These are phyloP conservation scores for Philaethria dido DNA, from an alignment of 2,888 invertebrate species.

Conservation along the genomic window DNA sequence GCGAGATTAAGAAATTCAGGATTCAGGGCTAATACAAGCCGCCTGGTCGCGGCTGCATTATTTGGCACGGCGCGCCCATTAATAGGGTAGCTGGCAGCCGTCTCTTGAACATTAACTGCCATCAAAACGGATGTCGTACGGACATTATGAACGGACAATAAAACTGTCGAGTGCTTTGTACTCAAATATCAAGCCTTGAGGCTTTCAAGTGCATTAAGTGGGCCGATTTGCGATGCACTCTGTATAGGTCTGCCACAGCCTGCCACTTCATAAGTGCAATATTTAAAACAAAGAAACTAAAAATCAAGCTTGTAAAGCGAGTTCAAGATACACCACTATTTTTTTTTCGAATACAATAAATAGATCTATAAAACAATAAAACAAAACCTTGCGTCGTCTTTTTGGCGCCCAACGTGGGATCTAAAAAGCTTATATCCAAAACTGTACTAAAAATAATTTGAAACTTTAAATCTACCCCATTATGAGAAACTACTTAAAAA, in stretches of 20 bases:
- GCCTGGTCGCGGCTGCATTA: constrained; percentile 58
- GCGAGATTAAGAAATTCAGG: constrained; percentile 45
- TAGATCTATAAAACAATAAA: too few species aligned
- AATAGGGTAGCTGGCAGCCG: constrained; percentile 71
- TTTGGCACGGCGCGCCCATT: constrained; percentile 75
- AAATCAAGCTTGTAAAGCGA: too few species aligned
- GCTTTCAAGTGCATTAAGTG: constrained; percentile 40
- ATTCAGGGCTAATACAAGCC: constrained; percentile 62
- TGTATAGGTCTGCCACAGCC: too few species aligned
- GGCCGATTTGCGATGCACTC: constrained; percentile 24
- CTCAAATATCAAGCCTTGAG: constrained; percentile 46
- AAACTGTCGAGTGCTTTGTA: constrained; percentile 62
- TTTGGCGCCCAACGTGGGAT: constrained; percentile 63
- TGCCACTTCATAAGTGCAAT: background rate
- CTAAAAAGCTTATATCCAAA: background rate
- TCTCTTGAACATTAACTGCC: constrained; percentile 73
- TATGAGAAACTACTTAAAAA: constrained; percentile 23
- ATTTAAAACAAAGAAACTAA: background rate
- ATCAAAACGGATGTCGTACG: constrained; percentile 78
- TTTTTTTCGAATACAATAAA: too few species aligned
- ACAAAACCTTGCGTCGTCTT: background rate
- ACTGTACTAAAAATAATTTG: background rate
- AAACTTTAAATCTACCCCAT: background rate
- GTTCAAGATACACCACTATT: too few species aligned
- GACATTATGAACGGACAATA: constrained; percentile 78